Evolutionary conservation across 2,888 invertebrate genomes (phyloP).

Genomic region (Caenorhabditis sp.): DNA sequence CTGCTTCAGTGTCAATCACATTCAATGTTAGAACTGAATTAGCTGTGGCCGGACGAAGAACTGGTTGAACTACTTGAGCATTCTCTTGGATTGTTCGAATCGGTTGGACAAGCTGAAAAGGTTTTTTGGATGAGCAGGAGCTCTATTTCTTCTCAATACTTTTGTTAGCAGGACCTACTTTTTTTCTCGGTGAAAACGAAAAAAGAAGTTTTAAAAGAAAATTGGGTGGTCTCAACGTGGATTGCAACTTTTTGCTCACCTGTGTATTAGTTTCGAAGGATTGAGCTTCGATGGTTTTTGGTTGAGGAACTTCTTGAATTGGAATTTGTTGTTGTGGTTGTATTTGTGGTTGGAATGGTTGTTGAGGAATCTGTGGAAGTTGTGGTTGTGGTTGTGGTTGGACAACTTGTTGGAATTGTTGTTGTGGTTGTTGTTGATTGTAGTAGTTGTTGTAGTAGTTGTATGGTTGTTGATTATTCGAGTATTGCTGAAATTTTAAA

Average conservation of each 20-base stretch:
- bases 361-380: conserved; percentile 1
- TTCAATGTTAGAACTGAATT: conserved; percentile 21
- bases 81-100: conserved; percentile 28
- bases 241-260: not conserved
- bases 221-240: too few species aligned
- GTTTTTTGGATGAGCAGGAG: too few species aligned
- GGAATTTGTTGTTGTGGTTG: not conserved
- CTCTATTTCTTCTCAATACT: not conserved
- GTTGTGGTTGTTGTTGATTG: conserved; percentile 13
- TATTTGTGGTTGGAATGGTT: conserved; percentile 13
- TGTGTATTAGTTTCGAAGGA: conserved; percentile 28
- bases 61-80: conserved; percentile 34
- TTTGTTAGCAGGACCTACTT: too few species aligned
- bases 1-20: conserved; percentile 26
- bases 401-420: conserved; percentile 12
- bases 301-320: conserved; percentile 5
- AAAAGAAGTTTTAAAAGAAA: too few species aligned
- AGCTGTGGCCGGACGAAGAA: conserved; percentile 14
- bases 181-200: too few species aligned
- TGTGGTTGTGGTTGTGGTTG: not conserved
- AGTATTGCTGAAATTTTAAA: not conserved
- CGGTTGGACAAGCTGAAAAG: conserved; percentile 34
- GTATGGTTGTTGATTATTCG: conserved; percentile 16
- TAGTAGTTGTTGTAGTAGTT: conserved; percentile 5
- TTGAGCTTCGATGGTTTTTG: conserved; percentile 15